Percentiles rank a stretch among this genome's conserved stretches.
Conservation (phyloP, 2,888 invertebrate species). For the Andrena marginata region DNA sequence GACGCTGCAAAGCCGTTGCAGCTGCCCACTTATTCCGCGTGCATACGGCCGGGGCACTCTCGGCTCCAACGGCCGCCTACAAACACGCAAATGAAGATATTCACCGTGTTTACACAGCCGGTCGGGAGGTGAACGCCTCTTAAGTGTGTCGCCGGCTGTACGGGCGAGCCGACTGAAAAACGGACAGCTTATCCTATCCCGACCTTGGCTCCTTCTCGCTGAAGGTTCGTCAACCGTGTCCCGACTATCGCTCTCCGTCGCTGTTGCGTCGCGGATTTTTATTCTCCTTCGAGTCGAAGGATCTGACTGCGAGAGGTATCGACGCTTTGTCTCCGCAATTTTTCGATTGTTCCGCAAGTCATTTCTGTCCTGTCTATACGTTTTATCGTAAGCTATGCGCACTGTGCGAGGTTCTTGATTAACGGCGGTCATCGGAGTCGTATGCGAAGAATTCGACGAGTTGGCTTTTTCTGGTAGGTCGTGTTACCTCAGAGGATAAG, state of each 20-base stretch:
- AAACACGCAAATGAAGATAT: constrained; percentile 75
- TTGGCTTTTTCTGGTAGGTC: background rate
- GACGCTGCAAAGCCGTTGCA: constrained; percentile 58
- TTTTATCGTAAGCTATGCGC: background rate
- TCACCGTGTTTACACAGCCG: constrained; percentile 70
- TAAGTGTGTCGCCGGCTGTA: constrained; percentile 71
- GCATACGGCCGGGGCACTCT: constrained; percentile 49
- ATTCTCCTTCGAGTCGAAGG: too few species aligned
- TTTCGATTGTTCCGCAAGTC: background rate
- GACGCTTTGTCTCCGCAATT: background rate
- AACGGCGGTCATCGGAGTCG: too few species aligned
- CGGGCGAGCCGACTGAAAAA: constrained; percentile 62
- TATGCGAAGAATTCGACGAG: too few species aligned
- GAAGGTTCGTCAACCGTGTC: constrained; percentile 60
- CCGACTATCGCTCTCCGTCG: background rate
- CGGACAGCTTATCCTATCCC: constrained; percentile 56
- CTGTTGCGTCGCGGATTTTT: constrained; percentile 7
- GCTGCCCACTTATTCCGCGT: constrained; percentile 77
- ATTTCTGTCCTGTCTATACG: background rate
- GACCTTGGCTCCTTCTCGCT: constrained; percentile 56
- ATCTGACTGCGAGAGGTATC: too few species aligned
- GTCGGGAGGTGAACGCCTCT: constrained; percentile 73
- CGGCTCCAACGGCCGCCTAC: constrained; percentile 61
- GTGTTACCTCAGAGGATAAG: background rate
- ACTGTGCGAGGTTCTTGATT: too few species aligned